A percentile compares a stretch with the other conserved stretches of the same genome.
phyloP scores from a whole-genome alignment of 2,797 vertebrate species.

The Sebastes matsubarae region DNA sequence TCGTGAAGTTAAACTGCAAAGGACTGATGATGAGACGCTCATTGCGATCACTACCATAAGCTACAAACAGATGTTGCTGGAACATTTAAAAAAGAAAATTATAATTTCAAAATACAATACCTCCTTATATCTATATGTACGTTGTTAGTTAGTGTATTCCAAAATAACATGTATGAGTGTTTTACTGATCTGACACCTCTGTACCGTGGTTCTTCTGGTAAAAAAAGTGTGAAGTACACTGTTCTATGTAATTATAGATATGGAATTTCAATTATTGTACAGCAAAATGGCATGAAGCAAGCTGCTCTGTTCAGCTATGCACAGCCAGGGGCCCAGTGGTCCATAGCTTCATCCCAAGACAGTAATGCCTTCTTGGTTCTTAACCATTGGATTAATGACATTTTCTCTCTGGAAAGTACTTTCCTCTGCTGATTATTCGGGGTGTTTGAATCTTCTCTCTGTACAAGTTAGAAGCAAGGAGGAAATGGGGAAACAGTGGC shows the following conservation, averaged over 20 bases:
- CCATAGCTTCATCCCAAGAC: slow-evolving; percentile 34
- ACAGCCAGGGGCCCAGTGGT: slow-evolving; percentile 22
- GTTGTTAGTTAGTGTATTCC: neutral
- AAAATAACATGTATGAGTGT: neutral
- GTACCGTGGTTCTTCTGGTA: neutral
- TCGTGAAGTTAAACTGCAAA: neutral
- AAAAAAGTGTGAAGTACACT: slow-evolving; percentile 29
- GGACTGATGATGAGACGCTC: neutral
- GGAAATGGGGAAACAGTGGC: neutral
- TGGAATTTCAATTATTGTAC: slow-evolving; percentile 64
- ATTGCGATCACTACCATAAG: neutral
- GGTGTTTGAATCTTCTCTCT: slow-evolving; percentile 10
- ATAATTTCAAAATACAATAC: neutral
- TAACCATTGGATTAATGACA: slow-evolving; percentile 51
- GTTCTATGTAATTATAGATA: slow-evolving; percentile 61
- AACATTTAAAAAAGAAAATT: neutral
- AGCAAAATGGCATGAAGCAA: slow-evolving; percentile 36
- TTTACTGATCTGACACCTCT: neutral
- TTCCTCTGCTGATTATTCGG: slow-evolving; percentile 18
- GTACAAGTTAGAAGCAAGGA: neutral
- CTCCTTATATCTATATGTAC: neutral
- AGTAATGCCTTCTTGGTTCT: slow-evolving; percentile 43
- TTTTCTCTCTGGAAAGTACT: slow-evolving; percentile 37
- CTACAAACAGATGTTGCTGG: neutral
- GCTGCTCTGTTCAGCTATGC: slow-evolving; percentile 46